phyloP scores from a whole-genome alignment of 2,888 invertebrate species.

The Endotricha flammealis region DNA sequence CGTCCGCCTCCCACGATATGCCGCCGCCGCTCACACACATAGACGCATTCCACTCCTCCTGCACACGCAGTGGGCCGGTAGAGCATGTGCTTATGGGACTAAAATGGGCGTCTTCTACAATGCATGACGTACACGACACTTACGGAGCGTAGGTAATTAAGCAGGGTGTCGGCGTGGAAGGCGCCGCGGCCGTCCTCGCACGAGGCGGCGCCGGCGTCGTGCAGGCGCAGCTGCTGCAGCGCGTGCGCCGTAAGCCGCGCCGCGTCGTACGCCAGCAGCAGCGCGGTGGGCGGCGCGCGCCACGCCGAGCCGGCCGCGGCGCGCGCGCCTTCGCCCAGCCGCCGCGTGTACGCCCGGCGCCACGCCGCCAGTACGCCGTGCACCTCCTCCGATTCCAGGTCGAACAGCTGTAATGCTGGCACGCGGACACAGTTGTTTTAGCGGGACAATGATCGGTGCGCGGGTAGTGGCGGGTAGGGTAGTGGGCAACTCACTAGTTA shows the following conservation, averaged over 20 bases:
- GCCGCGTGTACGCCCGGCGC: conserved; percentile 25
- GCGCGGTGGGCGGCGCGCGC: conserved; percentile 30
- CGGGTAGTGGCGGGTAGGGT: not conserved
- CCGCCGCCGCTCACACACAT: conserved; percentile 25
- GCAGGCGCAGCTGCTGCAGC: conserved; percentile 31
- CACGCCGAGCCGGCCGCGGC: conserved; percentile 21
- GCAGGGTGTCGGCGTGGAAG: conserved; percentile 62
- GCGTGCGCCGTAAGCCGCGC: conserved; percentile 28
- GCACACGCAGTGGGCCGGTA: conserved; percentile 16
- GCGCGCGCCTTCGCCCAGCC: conserved; percentile 19
- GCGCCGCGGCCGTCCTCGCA: conserved; percentile 44
- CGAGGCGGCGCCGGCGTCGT: conserved; percentile 27
- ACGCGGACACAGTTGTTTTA: not conserved
- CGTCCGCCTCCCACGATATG: conserved; percentile 42
- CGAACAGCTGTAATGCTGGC: conserved; percentile 49
- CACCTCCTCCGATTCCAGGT: conserved; percentile 38
- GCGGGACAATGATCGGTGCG: not conserved
- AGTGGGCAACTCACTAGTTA: conserved; percentile 37
- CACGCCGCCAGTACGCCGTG: conserved; percentile 24
- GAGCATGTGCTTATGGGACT: too few relatives aligned
- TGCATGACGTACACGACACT: conserved; percentile 11
- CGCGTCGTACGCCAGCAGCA: conserved; percentile 45
- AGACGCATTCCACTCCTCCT: conserved; percentile 30
- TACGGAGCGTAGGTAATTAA: conserved; percentile 61
- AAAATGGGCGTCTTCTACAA: conserved; percentile 20